These are phyloP conservation scores for Theretra japonica DNA, from an alignment of 2,888 invertebrate species.

Conservation along the genomic window DNA sequence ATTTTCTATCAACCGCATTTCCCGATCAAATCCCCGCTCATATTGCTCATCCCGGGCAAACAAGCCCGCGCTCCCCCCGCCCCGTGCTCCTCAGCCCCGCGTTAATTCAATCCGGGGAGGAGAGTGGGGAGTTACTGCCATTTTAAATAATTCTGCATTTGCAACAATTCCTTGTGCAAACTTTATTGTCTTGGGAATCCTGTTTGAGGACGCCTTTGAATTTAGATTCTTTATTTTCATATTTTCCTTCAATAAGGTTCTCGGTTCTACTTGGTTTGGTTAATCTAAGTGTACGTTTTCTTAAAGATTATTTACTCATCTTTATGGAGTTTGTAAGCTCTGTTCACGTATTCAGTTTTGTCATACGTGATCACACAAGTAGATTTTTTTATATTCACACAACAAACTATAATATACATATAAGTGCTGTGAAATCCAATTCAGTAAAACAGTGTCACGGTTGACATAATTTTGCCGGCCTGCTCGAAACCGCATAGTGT, in stretches of 20 bases:
- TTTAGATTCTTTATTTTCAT: conserved; percentile 5
- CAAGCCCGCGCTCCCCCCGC: not conserved
- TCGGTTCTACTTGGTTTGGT: not conserved
- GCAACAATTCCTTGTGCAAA: conserved; percentile 24
- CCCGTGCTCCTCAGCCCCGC: conserved; percentile 3
- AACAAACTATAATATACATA: no score
- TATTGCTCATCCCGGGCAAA: conserved; percentile 23
- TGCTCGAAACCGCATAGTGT: no score
- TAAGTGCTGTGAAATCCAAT: no score
- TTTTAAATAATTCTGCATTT: conserved; percentile 26
- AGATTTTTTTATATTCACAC: no score
- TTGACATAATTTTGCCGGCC: no score
- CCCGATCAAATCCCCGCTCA: conserved; percentile 21
- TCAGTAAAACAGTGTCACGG: no score
- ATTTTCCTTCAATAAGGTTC: not conserved
- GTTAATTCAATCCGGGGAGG: conserved; percentile 22
- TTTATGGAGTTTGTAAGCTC: no score
- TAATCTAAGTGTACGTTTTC: no score
- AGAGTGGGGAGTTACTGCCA: conserved; percentile 11
- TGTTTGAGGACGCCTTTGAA: not conserved
- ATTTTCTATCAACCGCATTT: conserved; percentile 17
- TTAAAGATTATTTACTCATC: no score
- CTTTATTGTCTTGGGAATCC: conserved; percentile 14
- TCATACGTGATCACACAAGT: no score
- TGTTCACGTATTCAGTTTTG: no score